Evolutionary conservation across 2,888 invertebrate species (phyloP), one percentile per base, ranked within the genome.

Genomic region (Zhuqinia jingwanae): DNA sequence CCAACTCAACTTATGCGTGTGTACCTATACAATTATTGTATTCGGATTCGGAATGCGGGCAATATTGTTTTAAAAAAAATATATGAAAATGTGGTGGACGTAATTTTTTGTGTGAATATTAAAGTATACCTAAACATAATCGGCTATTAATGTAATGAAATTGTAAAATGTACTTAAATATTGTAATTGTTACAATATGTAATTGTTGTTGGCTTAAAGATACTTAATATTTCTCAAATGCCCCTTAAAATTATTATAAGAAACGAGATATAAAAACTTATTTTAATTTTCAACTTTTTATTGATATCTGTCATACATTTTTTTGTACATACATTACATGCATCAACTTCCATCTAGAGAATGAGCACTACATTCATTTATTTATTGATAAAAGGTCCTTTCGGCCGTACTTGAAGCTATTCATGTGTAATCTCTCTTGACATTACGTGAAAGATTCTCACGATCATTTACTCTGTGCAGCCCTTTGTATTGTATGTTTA

Each of bases 11-110:
- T 63, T 63, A 63, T 50, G 11, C 15, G 2, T 70, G 6, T 70
- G 50, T 70, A 50, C 70, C 70, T 70, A 70, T 70, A 15, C 70
- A 70, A 70, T 70, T 70, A 47, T 5, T 47, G 20, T 70, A 47
- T 45, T 70, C 27, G 25, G 47, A 11, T 47, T 42, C 11, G 15
- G 11, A 36, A n/a, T n/a, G n/a, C n/a, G n/a, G 13, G 20, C 58
- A 1, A 27, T 22, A 60, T 3, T 60, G 8, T 30, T 10, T 60
- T 27, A n/a, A 22, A 22, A n/a, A n/a, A 60, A 15, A 30, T 60
- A 42, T 20, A 20, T n/a, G n/a, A 50, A 2, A 50, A 5, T 10
- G 15, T 50, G n/a, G n/a, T 50, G 13, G 50, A 13, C 5, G 13
- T 15, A 50, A 13, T 2, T 36, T 36, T 8, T 60, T 60, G 60